These are phyloP conservation scores for Hirudinaria manillensis DNA, from an alignment of 2,888 invertebrate genomes.

Conservation along the genomic window DNA sequence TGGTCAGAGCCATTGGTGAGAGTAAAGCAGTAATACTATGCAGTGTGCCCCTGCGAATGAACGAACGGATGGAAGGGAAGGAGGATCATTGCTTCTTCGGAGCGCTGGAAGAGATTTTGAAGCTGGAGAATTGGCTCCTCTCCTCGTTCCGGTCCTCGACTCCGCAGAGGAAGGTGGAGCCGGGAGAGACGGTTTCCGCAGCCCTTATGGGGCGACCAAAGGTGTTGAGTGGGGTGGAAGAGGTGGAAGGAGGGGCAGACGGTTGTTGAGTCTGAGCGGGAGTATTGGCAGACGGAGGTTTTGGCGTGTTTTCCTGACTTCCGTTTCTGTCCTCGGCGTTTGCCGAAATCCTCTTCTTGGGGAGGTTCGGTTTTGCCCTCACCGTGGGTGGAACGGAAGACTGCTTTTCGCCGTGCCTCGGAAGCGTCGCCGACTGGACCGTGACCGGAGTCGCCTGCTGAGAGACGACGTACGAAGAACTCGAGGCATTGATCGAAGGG, in stretches of 20 bases:
- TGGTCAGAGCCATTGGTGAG: too few relatives aligned
- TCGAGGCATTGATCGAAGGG: neutral
- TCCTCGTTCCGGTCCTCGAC: conserved; percentile 15
- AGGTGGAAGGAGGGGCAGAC: neutral
- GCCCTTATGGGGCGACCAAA: neutral
- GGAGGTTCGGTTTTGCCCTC: conserved; percentile 13
- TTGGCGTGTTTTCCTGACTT: neutral
- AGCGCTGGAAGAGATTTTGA: conserved; percentile 22
- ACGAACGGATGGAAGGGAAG: neutral
- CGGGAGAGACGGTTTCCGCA: conserved; percentile 1
- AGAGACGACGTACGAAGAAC: neutral
- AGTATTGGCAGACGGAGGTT: neutral
- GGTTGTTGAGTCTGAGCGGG: neutral
- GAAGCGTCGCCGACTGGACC: conserved; percentile 1
- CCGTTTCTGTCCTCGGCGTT: neutral
- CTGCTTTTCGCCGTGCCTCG: neutral
- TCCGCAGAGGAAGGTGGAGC: conserved; percentile 15
- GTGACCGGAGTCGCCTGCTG: conserved; percentile 6
- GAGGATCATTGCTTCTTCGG: neutral
- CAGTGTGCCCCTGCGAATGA: too few relatives aligned
- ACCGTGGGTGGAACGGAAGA: conserved; percentile 12
- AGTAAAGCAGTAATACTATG: too few relatives aligned
- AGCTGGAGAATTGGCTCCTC: conserved; percentile 27
- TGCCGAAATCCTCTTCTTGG: conserved; percentile 17
- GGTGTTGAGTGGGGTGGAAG: neutral